Conservation (phyloP, 2,113 vertebrate genomes). For the Gasterosteus aculeatus region DNA sequence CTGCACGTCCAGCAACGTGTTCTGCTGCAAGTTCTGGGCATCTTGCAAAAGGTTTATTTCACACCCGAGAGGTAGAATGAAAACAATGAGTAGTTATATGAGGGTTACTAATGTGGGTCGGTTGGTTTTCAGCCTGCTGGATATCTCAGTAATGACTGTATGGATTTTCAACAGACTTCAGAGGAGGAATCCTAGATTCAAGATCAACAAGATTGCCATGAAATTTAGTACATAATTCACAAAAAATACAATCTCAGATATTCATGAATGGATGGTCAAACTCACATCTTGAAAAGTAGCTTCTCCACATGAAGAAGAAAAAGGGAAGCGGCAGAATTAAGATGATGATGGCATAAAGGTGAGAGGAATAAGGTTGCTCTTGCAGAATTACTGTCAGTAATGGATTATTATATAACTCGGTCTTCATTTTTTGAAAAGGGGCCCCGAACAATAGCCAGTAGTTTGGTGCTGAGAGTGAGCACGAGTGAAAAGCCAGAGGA, state of each 20-base stretch:
- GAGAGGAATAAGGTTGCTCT: conserved; percentile 39
- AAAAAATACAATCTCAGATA: neutral
- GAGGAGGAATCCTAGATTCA: neutral
- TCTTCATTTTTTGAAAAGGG: conserved; percentile 56
- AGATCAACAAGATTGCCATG: neutral
- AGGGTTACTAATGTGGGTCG: neutral
- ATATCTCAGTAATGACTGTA: neutral
- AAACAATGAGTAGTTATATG: neutral
- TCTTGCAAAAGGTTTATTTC: neutral
- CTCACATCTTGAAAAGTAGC: neutral
- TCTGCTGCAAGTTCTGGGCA: neutral
- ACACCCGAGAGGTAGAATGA: neutral
- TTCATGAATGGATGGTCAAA: neutral
- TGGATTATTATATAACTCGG: conserved; percentile 41
- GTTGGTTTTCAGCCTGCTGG: neutral
- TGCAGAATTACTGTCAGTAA: conserved; percentile 57
- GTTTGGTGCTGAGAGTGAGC: conserved; percentile 37
- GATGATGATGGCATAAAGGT: conserved; percentile 28
- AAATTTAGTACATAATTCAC: neutral
- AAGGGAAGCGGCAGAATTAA: conserved; percentile 1
- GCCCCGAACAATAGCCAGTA: conserved; percentile 58
- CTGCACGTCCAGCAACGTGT: neutral
- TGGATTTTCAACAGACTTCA: neutral
- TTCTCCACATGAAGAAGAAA: neutral
- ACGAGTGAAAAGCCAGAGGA: conserved; percentile 43